Conservation (phyloP, 1,140 invertebrate species). For the Rhopalosiphum maidis region DNA sequence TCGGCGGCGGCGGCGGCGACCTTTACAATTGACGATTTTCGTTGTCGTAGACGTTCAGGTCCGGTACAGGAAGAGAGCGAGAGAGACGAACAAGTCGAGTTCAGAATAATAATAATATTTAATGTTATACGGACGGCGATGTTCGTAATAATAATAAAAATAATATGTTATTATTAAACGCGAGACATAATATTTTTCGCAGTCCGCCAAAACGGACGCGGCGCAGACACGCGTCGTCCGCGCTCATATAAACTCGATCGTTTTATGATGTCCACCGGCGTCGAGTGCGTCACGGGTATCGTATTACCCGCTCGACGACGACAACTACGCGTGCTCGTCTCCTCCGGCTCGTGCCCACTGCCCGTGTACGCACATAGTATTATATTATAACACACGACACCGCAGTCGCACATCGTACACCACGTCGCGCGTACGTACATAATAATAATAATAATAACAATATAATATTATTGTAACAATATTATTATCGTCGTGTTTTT, state of each 20-base stretch:
- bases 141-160: background rate
- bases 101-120: background rate
- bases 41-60: too few relatives aligned
- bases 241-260: background rate
- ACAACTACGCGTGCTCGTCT: too few relatives aligned
- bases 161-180: background rate
- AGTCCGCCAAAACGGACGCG: background rate
- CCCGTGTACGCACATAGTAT: background rate
- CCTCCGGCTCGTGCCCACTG: background rate
- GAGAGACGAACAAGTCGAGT: background rate
- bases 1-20: too few relatives aligned
- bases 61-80: background rate
- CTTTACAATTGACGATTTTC: too few relatives aligned
- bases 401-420: too few relatives aligned
- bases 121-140: background rate
- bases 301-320: background rate
- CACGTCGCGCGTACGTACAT: background rate
- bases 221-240: background rate
- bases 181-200: background rate
- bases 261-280: slow-evolving; percentile 1
- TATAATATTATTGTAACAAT: background rate
- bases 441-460: background rate
- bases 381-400: background rate
- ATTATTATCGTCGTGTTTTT: background rate
- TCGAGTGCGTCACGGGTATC: background rate